Percentiles rank a stretch among this genome's conserved stretches.
Conservation (phyloP, 2,888 invertebrate genomes). For the Xanthostigma xanthostigma region DNA sequence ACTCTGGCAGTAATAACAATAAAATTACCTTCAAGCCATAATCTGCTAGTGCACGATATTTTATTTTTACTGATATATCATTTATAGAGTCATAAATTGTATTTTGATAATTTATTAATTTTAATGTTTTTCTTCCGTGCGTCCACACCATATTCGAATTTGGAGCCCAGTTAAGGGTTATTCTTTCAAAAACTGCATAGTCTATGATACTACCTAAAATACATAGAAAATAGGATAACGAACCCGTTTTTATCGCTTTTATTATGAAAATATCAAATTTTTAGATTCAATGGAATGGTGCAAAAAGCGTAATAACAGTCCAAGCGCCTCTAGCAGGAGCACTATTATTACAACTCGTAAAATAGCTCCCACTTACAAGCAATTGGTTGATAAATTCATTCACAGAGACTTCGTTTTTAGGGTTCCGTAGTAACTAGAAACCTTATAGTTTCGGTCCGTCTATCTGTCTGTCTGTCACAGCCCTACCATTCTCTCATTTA, state of each 20-base stretch:
- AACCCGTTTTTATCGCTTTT: background rate
- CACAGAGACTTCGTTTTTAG: no score
- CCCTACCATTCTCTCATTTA: no score
- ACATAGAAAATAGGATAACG: slow-evolving; percentile 4
- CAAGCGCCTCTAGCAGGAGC: no score
- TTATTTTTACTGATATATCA: slow-evolving; percentile 62
- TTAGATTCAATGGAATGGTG: background rate
- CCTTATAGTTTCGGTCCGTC: no score
- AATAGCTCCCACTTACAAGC: no score
- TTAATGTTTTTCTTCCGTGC: slow-evolving; percentile 49
- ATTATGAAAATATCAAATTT: background rate
- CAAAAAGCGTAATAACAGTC: background rate
- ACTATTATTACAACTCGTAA: no score
- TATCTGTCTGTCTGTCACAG: no score
- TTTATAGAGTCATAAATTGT: slow-evolving; percentile 36
- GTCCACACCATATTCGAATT: slow-evolving; percentile 61
- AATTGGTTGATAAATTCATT: no score
- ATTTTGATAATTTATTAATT: slow-evolving; percentile 38
- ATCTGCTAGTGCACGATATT: slow-evolving; percentile 49
- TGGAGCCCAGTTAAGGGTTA: slow-evolving; percentile 69
- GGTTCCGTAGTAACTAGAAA: no score
- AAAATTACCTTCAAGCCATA: slow-evolving; percentile 63
- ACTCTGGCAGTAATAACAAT: background rate
- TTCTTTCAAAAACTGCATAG: slow-evolving; percentile 65
- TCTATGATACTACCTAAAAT: slow-evolving; percentile 47